Evolutionary conservation across 1,140 invertebrate species (phyloP).

Genomic region (Littorina saxatilis): DNA sequence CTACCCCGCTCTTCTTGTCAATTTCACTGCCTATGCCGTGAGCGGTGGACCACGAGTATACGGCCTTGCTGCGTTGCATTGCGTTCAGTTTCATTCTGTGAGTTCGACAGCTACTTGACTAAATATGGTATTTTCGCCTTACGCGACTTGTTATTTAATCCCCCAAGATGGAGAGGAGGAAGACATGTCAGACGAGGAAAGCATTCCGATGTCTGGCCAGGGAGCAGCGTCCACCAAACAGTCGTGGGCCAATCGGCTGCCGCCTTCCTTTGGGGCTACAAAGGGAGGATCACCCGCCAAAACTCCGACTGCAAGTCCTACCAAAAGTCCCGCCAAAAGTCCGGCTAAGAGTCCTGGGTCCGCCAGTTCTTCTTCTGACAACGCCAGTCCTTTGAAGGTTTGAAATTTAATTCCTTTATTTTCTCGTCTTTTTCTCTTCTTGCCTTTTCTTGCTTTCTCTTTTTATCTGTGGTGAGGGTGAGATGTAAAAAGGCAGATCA

Average conservation of each 20-base stretch:
- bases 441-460: not conserved
- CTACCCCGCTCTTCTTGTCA: no score
- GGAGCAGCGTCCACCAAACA: constrained; percentile 40
- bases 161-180: not conserved
- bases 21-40: no score
- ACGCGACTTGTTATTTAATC: no score
- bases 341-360: constrained; percentile 50
- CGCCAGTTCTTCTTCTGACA: constrained; percentile 34
- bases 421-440: not conserved
- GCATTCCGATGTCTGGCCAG: constrained; percentile 30
- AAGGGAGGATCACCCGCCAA: constrained; percentile 48
- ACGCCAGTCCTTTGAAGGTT: constrained; percentile 47
- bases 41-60: no score
- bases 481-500: no score
- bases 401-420: not conserved
- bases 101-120: no score
- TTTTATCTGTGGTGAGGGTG: no score
- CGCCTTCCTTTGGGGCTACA: constrained; percentile 50
- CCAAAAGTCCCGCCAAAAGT: constrained; percentile 49
- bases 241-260: constrained; percentile 62
- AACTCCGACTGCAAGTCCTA: constrained; percentile 43
- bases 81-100: no score
- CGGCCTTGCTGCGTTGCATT: no score
- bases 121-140: no score
- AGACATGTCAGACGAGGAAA: constrained; percentile 41